phyloP scores from a whole-genome alignment of 1,140 invertebrate species.

The Drosophila biarmipes region DNA sequence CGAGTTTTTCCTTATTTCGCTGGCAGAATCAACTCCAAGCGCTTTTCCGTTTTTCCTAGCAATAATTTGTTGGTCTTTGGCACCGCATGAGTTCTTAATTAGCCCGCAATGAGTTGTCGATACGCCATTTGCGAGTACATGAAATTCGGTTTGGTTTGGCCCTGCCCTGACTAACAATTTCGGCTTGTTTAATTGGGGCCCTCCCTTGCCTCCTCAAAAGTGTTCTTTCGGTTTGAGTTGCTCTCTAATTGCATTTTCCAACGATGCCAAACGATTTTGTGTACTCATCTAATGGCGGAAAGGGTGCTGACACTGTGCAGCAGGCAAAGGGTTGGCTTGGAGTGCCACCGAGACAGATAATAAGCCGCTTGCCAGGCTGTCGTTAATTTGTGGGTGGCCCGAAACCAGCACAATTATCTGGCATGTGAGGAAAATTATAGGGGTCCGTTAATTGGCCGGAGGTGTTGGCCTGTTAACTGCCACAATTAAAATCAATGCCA shows the following conservation, averaged over 20 bases:
- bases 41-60: conserved; percentile 12
- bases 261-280: conserved; percentile 55
- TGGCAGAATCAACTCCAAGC: conserved; percentile 35
- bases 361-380: conserved; percentile 61
- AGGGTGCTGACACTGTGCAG: neutral
- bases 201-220: neutral
- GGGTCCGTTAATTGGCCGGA: conserved; percentile 62
- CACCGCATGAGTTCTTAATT: conserved; percentile 71
- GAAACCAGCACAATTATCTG: conserved; percentile 62
- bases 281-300: conserved; percentile 61
- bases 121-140: conserved; percentile 53
- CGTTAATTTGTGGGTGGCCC: conserved; percentile 65
- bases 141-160: conserved; percentile 34
- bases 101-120: conserved; percentile 72
- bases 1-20: conserved; percentile 11
- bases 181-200: conserved; percentile 57
- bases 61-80: conserved; percentile 27
- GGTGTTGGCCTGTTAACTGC: conserved; percentile 63
- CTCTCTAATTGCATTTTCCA: conserved; percentile 71
- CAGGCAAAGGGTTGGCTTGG: conserved; percentile 20
- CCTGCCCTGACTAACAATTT: conserved; percentile 61
- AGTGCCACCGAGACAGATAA: conserved; percentile 46
- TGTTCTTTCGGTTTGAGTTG: conserved; percentile 40
- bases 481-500: conserved; percentile 67
- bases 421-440: conserved; percentile 68